Evolutionary conservation across 1,140 invertebrate species (phyloP).

Genomic region (Acromyrmex charruanus): DNA sequence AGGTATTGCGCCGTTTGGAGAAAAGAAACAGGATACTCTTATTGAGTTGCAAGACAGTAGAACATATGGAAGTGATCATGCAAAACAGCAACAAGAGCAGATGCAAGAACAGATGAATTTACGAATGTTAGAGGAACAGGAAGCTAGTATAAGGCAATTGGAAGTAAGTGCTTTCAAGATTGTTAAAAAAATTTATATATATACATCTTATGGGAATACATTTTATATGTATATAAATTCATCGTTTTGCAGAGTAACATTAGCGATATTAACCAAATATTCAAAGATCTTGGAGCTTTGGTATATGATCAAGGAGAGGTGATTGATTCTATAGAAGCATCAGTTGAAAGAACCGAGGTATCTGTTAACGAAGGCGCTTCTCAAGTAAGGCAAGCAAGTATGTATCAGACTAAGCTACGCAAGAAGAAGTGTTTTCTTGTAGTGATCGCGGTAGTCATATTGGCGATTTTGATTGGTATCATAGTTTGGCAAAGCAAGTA

Average conservation of each 20-base stretch:
- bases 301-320: constrained; percentile 99
- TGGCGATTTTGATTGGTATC: constrained; percentile 91
- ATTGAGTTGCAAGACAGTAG: constrained; percentile 90
- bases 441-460: constrained; percentile 89
- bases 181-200: constrained; percentile 86
- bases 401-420: constrained; percentile 95
- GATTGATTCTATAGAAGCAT: constrained; percentile 98
- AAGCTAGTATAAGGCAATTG: constrained; percentile 95
- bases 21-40: constrained; percentile 88
- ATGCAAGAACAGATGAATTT: constrained; percentile 95
- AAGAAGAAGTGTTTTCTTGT: constrained; percentile 94
- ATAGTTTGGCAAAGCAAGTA: constrained; percentile 86
- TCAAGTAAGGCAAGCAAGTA: constrained; percentile 93
- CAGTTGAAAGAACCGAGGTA: constrained; percentile 95
- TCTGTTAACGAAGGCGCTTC: constrained; percentile 94
- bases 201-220: neutral
- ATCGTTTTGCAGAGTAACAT: constrained; percentile 93
- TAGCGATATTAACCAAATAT: constrained; percentile 98
- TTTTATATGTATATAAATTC: neutral
- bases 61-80: constrained; percentile 73
- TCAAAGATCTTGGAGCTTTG: constrained; percentile 98
- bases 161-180: constrained; percentile 89
- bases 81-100: constrained; percentile 89
- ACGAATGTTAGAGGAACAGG: constrained; percentile 94
- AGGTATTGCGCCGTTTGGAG: constrained; percentile 86